A percentile compares a stretch with the other conserved stretches of the same genome.
Conservation (phyloP, 2,113 vertebrate genomes). For the Myiozetetes cayanensis region DNA sequence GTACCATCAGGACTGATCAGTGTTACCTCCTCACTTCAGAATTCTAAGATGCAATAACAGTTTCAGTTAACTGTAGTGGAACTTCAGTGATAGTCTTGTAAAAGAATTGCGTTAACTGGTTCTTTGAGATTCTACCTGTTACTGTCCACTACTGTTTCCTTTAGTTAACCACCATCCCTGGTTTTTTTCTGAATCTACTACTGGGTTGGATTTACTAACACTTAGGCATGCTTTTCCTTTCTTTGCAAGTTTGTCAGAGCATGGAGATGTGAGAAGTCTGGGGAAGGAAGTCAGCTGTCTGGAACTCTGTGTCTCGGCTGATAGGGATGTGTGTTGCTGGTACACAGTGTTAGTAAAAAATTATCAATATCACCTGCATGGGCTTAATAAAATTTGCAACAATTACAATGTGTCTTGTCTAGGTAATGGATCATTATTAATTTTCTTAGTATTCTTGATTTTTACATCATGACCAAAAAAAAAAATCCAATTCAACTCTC, state of each 20-base stretch:
- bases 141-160: background rate
- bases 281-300: background rate
- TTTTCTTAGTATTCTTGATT: background rate
- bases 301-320: background rate
- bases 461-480: background rate
- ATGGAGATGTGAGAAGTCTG: background rate
- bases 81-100: background rate
- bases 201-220: background rate
- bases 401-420: background rate
- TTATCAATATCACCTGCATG: background rate
- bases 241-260: background rate
- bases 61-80: background rate
- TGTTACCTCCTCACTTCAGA: background rate
- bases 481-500: background rate
- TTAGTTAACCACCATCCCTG: background rate
- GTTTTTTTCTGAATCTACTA: background rate
- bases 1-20: accelerated
- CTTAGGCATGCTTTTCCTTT: background rate
- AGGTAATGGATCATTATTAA: background rate
- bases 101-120: background rate
- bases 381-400: background rate
- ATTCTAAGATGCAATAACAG: background rate
- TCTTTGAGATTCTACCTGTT: background rate
- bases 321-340: background rate
- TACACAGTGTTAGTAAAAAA: background rate